Evolutionary conservation across 2,888 invertebrate species (phyloP), one percentile per base, ranked within the genome.

Genomic region (Rhopalosiphum nymphaeae): DNA sequence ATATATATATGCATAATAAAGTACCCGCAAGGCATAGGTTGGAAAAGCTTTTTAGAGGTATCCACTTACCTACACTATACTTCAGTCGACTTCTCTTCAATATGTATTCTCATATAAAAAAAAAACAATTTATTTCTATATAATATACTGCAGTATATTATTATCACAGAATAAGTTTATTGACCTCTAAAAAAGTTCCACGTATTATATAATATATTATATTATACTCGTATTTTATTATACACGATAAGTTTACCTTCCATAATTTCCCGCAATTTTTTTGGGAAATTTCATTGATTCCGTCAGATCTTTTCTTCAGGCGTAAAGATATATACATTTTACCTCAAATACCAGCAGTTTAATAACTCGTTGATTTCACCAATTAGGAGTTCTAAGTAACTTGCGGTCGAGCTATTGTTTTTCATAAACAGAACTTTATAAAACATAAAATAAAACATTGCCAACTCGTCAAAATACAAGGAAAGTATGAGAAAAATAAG

Each of bases 31-130:
- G n/a, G 25, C n/a, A n/a, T 57, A 25, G 42, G 53, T 42, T 9
- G 53, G 44, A 53, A 88, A 92, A 92, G 78, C 67, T 88, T 78
- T 92, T 89, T 56, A 89, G n/a, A 36, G 21, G 36, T 78, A 36
- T 7, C 9, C 36, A 36, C 21, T 21, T 78, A 36, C 36, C 78
- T 36, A 21, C 36, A 36, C 9, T 36, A 46, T 46, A 21, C 36
- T 36, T 2, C 29, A 61, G 53, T 88, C 26, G 67, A 49, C 87
- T 87, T 92, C 87, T 61, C 56, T 89, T 21, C 11, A 29, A 21
- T 26, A 53, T 16, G n/a, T 67, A 53, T 93, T 29, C 29, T 92
- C n/a, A n/a, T 36, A 56, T 11, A 53, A 89, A 56, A 89, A 56
- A 49, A 87, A 36, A 9, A 49, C 87, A 49, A 87, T 87, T 29